Base-by-base conservation (phyloP, 1,140 invertebrate species). In the Brachionus koreanus region DNA sequence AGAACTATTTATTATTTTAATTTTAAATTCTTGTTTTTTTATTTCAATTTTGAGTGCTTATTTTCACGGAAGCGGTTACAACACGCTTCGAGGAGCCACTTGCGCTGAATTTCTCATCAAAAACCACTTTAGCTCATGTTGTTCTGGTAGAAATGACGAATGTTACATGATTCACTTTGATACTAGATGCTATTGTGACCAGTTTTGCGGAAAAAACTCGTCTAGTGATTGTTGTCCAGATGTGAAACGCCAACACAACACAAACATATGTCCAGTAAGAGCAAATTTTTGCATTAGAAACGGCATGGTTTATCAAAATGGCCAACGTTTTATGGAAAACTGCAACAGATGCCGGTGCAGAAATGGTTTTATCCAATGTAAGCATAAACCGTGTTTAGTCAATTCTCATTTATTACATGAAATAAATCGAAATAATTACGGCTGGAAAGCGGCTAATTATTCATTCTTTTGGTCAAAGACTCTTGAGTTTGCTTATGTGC, bases 161-260 rank as follows among this genome's bases (percentile, higher is more conserved):
- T 95, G 94, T 86, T 91, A 92, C 1, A 89, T 91, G 19, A 93
- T 93, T 12, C 93, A 94, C 83, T 84, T 90, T 89, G 87, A 86
- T 25, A 95, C 94, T 0, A 85, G 93, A 3, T 97, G 95, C 87
- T 97, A 97, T 87, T 97, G 95, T 86, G 95, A 97, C 88, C 90
- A 93, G 84, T 97, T 97, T 88, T 97, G 95, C 88, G 92, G 94
- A 84, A 88, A 91, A 65, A 88, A 91, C 85, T 91, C 82, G 84
- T 13, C 35, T 13, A 2, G 81, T 83, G 93, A 95, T 86, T 96
- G 95, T 86, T 96, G 95, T 86, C 95, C 95, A 0, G 95, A 97
- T 87, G 96, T 92, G 87, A 91, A 49, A 13, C 42, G 57, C 35
- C n/a, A 52, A 10, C 5, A 74, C 69, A 46, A 46, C 19, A 19